Evolutionary conservation across 1,140 invertebrate genomes (phyloP), one percentile per base, ranked within the genome.

Genomic region (Sesamia nonagrioides): DNA sequence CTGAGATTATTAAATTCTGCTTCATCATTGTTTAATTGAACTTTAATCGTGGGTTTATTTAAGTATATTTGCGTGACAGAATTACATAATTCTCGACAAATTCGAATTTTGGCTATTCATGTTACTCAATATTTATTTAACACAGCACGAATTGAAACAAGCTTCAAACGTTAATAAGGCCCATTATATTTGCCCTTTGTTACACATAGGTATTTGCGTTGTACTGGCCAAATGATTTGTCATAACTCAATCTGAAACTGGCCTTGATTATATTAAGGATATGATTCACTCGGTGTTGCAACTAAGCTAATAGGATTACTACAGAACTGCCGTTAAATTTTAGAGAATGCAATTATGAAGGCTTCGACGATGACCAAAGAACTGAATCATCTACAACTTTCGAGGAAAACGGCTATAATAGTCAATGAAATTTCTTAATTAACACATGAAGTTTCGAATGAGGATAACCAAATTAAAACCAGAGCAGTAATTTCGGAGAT

Each of bases 161-260:
- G 13, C 58, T 54, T 27, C 40, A 52, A 52, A 72, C 68, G 68
- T 79, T 79, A 73, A 82, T 78, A 73, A 74, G 78, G 17, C 52
- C 61, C 56, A 80, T 83, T 83, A 83, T 66, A 76, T 83, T 77
- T 83, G 78, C 78, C 78, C 82, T 80, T 83, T 78, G 63, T 77
- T 79, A 63, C 68, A 60, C 48, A 69, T 52, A 71, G 40, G 77
- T 48, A 79, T 73, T 73, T 77, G 66, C 21, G 35, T 52, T 42
- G 76, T 58, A 63, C 17, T 76, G 37, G 77, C 63, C 72, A 76
- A 82, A 79, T 79, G 72, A 78, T 75, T 81, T 81, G 75, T 81
- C 80, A 78, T 78, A 81, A 78, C 72, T 81, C 75, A 78, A 72
- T 77, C 77, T 52, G 68, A 71, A 21, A 45, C 66, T 58, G 71